Evolutionary conservation across 2,888 invertebrate species (phyloP).

Genomic region (Campoplex capitator): DNA sequence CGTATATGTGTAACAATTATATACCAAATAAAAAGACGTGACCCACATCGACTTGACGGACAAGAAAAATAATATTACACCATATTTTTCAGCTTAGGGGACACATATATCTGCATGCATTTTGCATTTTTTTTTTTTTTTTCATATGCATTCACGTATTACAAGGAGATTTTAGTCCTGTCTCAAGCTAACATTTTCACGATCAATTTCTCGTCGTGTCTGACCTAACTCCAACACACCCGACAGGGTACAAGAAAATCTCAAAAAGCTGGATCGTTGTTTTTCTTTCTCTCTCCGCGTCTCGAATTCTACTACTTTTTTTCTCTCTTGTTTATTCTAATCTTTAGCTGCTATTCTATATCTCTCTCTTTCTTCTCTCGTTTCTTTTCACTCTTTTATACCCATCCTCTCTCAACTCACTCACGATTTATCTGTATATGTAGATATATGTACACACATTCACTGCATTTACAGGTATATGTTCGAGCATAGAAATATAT

Average conservation of each 20-base stretch:
- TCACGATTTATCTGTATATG: conserved; percentile 36
- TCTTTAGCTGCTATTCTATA: conserved; percentile 22
- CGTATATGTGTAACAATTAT: neutral
- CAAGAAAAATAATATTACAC: neutral
- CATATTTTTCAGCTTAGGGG: neutral
- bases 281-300: neutral
- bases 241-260: neutral
- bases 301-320: neutral
- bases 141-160: conserved; percentile 51
- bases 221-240: conserved; percentile 37
- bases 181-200: conserved; percentile 64
- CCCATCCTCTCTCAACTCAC: conserved; percentile 19
- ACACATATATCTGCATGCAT: conserved; percentile 50
- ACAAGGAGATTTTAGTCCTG: conserved; percentile 43
- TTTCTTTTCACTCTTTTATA: conserved; percentile 47
- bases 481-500: neutral
- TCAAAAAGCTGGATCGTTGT: conserved; percentile 31
- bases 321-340: conserved; percentile 32
- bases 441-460: conserved; percentile 8
- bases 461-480: conserved; percentile 8
- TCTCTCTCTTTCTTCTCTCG: conserved; percentile 31
- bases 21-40: neutral
- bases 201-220: conserved; percentile 64
- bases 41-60: neutral
- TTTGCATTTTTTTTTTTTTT: conserved; percentile 51